Conservation (phyloP, 2,113 vertebrate species). For the Cyprinodon tularosa region DNA sequence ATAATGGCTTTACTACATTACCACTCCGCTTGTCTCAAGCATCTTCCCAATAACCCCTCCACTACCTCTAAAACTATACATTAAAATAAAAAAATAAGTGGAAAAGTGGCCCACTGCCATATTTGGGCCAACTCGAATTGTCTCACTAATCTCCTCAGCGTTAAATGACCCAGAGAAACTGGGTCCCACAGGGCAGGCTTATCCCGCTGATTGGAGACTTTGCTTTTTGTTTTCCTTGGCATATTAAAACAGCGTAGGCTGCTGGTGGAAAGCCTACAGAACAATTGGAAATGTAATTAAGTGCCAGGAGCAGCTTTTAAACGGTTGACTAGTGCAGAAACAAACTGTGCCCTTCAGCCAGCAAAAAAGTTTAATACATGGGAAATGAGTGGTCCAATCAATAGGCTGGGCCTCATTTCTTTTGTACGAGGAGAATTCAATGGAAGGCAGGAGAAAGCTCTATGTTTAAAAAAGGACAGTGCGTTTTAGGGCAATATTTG, state of each 20-base stretch:
- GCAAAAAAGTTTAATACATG: conserved; percentile 70
- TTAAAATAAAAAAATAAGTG: conserved; percentile 60
- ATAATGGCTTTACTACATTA: conserved; percentile 54
- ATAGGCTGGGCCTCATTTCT: conserved; percentile 68
- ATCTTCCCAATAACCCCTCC: conserved; percentile 43
- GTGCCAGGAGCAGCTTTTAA: conserved; percentile 77
- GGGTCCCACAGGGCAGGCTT: conserved; percentile 63
- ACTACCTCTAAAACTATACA: conserved; percentile 41
- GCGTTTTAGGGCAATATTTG: conserved; percentile 52
- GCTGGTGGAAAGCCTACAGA: conserved; percentile 67
- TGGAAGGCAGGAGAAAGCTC: conserved; percentile 55
- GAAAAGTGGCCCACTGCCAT: conserved; percentile 53
- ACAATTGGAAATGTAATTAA: conserved; percentile 83
- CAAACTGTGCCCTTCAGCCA: conserved; percentile 71
- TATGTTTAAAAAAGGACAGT: conserved; percentile 48
- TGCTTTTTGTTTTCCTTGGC: conserved; percentile 69
- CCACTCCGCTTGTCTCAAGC: conserved; percentile 39
- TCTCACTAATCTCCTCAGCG: conserved; percentile 72
- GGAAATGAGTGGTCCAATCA: conserved; percentile 71
- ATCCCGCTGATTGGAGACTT: conserved; percentile 64
- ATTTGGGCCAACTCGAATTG: conserved; percentile 77
- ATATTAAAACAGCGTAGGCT: conserved; percentile 68
- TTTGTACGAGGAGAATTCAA: conserved; percentile 57
- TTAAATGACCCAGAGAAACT: conserved; percentile 75
- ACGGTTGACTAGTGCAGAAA: conserved; percentile 76